phyloP scores from a whole-genome alignment of 2,888 invertebrate genomes.

The Embidobia sp. region DNA sequence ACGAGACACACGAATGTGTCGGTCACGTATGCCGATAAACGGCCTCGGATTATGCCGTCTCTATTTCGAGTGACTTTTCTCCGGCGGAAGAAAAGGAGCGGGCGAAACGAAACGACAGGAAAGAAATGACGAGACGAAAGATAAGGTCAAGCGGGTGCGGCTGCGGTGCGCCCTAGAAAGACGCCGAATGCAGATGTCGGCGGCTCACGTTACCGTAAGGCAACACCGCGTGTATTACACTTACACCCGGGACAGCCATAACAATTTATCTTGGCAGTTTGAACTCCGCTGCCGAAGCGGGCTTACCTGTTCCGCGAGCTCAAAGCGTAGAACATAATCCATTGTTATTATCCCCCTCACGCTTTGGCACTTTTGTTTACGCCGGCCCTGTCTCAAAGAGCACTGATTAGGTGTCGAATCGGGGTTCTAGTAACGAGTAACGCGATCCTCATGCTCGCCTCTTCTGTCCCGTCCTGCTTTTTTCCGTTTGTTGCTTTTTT shows the following conservation, averaged over 20 bases:
- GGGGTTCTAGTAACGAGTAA: constrained; percentile 6
- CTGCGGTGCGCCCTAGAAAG: no score
- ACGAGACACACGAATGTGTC: no score
- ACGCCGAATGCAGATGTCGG: not conserved
- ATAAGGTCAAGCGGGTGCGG: no score
- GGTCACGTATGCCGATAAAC: no score
- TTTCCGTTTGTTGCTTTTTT: no score
- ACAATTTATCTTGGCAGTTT: constrained; percentile 19
- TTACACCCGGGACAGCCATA: constrained; percentile 24
- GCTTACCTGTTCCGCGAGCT: constrained; percentile 25
- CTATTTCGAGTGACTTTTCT: no score
- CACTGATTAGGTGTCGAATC: constrained; percentile 32
- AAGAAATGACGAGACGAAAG: no score
- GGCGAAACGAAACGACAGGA: no score
- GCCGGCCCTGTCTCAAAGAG: constrained; percentile 5
- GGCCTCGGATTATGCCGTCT: no score
- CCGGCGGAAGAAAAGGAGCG: no score
- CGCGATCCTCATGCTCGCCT: constrained; percentile 3
- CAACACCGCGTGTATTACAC: constrained; percentile 32
- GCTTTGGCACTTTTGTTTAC: constrained; percentile 22
- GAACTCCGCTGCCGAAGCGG: not conserved
- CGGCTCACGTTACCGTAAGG: constrained; percentile 37
- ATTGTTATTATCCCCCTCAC: constrained; percentile 29
- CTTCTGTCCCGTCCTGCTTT: no score
- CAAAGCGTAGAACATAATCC: constrained; percentile 22